Evolutionary conservation across 2,797 vertebrate species (phyloP), one percentile per base, ranked within the genome.

Genomic region (Rhinoraja longicauda): DNA sequence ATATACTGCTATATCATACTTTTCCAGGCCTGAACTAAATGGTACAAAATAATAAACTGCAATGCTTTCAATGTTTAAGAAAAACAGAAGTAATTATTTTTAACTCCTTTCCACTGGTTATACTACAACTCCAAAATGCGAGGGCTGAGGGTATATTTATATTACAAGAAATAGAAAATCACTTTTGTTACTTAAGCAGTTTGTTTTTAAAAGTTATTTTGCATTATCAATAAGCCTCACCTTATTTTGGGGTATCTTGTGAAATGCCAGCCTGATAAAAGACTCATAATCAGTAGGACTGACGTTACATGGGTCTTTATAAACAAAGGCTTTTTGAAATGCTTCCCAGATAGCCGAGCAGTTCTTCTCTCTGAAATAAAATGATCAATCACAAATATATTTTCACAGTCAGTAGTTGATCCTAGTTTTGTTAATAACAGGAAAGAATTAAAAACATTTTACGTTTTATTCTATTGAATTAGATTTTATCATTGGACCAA

Each of bases 271-370:
- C 1, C 94, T 92, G 93, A 96, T 77, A 1, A 97, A 93, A 15
- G 94, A 95, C 29, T 93, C 72, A 32, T 97, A 97, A 93, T 97
- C 96, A 93, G 96, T 94, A 70, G 94, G 36, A 0, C 93, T 95
- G 32, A 94, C 94, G 0, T 94, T 94, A 90, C 96, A 97, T 57
- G 96, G 96, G 17, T 97, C 92, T 94, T 97, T 97, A 92, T 95
- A 95, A 93, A 95, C 75, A 92, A 97, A 96, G 0, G 96, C 95
- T 0, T 93, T 57, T 93, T 93, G 94, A 90, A 97, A 95, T 0
- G 94, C 93, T 77, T 95, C 84, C 94, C 93, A 94, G 93, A 97
- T 95, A 93, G 94, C 93, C 4, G 86, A 81, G 90, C 97, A 97
- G 93, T 97, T 94, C 45, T 93, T 94, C 53, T 94, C 45, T 86